These are phyloP conservation scores for Zoanthus sansibaricus DNA, from an alignment of 92 coral and sea anemone genomes.

Conservation along the genomic window DNA sequence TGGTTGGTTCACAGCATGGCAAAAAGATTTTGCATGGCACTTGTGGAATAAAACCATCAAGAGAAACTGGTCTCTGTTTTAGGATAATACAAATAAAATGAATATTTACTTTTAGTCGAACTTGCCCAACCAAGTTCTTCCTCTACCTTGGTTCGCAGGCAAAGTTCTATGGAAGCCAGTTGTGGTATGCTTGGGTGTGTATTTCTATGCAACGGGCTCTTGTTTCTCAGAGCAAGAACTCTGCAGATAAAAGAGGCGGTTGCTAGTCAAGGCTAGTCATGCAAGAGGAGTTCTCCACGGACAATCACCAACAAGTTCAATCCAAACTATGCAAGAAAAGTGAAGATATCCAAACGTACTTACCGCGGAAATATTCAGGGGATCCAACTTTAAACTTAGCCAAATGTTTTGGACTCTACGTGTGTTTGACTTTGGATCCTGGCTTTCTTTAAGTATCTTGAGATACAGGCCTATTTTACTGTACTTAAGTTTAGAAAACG, in stretches of 20 bases:
- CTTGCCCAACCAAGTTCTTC: constrained; percentile 31
- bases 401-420: background rate
- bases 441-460: constrained; percentile 51
- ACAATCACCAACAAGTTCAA: constrained; percentile 51
- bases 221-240: constrained; percentile 54
- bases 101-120: constrained; percentile 16
- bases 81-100: background rate
- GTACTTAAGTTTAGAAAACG: constrained; percentile 65
- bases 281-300: constrained; percentile 60
- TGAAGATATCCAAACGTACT: constrained; percentile 18
- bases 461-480: constrained; percentile 49
- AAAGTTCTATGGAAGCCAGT: constrained; percentile 87
- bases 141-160: constrained; percentile 77
- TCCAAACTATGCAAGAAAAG: constrained; percentile 42
- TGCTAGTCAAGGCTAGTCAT: constrained; percentile 78
- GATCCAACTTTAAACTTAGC: background rate
- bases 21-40: background rate
- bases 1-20: background rate
- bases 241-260: constrained; percentile 56
- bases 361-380: constrained; percentile 28
- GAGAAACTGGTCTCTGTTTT: constrained; percentile 5
- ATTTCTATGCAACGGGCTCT: constrained; percentile 87
- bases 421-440: background rate
- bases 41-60: constrained; percentile 4
- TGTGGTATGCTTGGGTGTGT: constrained; percentile 72